phyloP scores from a whole-genome alignment of 23 tunicate species.

The Ciona savignyi region DNA sequence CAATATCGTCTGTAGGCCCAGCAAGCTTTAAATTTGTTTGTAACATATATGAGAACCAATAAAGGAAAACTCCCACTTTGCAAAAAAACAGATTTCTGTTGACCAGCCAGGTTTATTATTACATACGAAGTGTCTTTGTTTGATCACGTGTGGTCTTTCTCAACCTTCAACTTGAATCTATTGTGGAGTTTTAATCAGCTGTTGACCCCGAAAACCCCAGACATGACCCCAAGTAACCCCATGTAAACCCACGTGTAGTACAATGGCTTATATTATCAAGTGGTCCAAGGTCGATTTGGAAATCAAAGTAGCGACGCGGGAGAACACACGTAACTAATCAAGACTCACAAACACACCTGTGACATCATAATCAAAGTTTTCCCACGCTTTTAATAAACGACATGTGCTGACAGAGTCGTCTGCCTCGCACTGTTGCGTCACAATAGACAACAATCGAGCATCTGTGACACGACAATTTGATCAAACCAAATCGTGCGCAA shows the following conservation, averaged over 20 bases:
- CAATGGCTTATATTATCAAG: too few relatives aligned
- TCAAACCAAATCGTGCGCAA: too few relatives aligned
- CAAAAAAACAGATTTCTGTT: too few relatives aligned
- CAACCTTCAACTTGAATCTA: neutral
- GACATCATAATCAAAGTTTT: neutral
- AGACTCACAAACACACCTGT: neutral
- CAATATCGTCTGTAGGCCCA: too few relatives aligned
- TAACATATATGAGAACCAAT: neutral
- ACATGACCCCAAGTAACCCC: neutral
- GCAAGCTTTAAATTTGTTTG: too few relatives aligned
- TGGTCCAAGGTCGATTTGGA: too few relatives aligned
- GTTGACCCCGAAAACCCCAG: neutral
- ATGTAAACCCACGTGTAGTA: too few relatives aligned
- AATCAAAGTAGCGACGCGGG: too few relatives aligned
- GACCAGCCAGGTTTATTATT: too few relatives aligned
- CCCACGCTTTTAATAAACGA: neutral
- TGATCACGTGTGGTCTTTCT: neutral
- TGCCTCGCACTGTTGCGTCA: constrained; percentile 10
- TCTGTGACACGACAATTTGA: too few relatives aligned
- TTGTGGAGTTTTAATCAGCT: neutral
- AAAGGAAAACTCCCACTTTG: too few relatives aligned
- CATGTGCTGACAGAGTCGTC: neutral
- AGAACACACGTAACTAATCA: too few relatives aligned
- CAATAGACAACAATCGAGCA: constrained; percentile 5
- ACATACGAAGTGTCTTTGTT: neutral